phyloP scores from a whole-genome alignment of 92 coral and sea anemone species.

The Scolanthus callimorphus region DNA sequence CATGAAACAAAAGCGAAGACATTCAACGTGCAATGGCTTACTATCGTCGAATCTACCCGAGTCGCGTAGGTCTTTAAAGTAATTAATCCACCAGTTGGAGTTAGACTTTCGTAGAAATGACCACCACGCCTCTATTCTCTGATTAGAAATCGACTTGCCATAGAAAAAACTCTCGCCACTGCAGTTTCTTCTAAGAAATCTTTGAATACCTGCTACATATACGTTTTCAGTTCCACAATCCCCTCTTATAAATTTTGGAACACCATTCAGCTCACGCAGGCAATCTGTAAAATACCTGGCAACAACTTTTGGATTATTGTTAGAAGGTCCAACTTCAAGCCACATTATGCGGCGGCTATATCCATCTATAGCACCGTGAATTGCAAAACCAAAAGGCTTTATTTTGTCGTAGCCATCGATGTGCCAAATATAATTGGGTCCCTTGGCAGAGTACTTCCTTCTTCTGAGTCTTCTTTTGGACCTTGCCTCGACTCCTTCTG shows the following conservation, averaged over 20 bases:
- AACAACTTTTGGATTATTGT: slow-evolving; percentile 1
- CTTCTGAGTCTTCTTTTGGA: neutral
- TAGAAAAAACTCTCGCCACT: slow-evolving; percentile 1
- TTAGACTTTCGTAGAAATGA: too few species aligned
- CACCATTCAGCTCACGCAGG: neutral
- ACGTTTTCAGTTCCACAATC: slow-evolving; percentile 8
- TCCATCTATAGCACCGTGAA: slow-evolving; percentile 11
- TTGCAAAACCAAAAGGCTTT: neutral
- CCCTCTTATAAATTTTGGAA: slow-evolving; percentile 1
- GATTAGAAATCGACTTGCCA: slow-evolving; percentile 5
- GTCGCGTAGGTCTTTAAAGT: slow-evolving; percentile 7
- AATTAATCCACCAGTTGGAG: slow-evolving; percentile 9
- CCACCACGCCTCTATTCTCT: slow-evolving; percentile 12
- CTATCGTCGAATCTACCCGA: neutral
- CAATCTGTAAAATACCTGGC: slow-evolving; percentile 5
- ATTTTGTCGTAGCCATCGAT: neutral
- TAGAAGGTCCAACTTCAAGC: slow-evolving; percentile 9
- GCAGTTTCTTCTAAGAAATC: neutral
- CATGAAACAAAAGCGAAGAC: neutral
- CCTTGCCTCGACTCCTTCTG: neutral
- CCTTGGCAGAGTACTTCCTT: neutral
- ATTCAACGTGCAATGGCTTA: neutral
- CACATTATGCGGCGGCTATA: slow-evolving; percentile 10
- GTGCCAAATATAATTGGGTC: neutral
- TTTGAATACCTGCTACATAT: slow-evolving; percentile 7